Conservation (phyloP, 1,140 invertebrate species). For the Copidosoma floridanum region DNA sequence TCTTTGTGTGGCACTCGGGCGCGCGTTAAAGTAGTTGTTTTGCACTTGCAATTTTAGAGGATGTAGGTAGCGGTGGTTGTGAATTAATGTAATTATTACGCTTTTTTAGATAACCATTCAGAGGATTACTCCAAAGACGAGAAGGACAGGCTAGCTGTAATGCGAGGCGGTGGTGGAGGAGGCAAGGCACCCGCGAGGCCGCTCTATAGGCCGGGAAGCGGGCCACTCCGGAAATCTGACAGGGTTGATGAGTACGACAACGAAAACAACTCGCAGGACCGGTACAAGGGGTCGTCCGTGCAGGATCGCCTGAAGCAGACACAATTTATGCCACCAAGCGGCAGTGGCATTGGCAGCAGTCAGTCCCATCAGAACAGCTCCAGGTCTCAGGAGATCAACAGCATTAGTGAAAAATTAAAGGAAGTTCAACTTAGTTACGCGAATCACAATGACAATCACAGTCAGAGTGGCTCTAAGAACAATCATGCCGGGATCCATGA, state of each 20-base stretch:
- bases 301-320: conserved; percentile 45
- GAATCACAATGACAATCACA: conserved; percentile 39
- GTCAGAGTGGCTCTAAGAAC: conserved; percentile 38
- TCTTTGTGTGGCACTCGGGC: too few relatives aligned
- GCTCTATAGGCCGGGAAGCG: conserved; percentile 65
- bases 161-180: conserved; percentile 41
- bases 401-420: conserved; percentile 42
- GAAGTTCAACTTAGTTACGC: conserved; percentile 43
- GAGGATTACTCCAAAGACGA: conserved; percentile 36
- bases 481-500: conserved; percentile 43
- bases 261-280: conserved; percentile 48
- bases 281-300: conserved; percentile 41
- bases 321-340: conserved; percentile 33
- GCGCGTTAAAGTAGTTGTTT: too few relatives aligned
- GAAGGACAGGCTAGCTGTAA: conserved; percentile 40
- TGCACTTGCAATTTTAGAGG: too few relatives aligned
- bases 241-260: conserved; percentile 53
- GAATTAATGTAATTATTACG: too few relatives aligned
- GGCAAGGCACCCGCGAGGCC: conserved; percentile 53
- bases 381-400: conserved; percentile 34
- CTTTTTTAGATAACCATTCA: conserved; percentile 31
- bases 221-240: conserved; percentile 60
- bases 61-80: too few relatives aligned
- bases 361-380: conserved; percentile 32
- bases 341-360: too few relatives aligned